A percentile compares a stretch with the other conserved stretches of the same genome.
Evolutionary conservation across 2,113 vertebrate genomes (phyloP).

Genomic region (Nycticebus coucang): DNA sequence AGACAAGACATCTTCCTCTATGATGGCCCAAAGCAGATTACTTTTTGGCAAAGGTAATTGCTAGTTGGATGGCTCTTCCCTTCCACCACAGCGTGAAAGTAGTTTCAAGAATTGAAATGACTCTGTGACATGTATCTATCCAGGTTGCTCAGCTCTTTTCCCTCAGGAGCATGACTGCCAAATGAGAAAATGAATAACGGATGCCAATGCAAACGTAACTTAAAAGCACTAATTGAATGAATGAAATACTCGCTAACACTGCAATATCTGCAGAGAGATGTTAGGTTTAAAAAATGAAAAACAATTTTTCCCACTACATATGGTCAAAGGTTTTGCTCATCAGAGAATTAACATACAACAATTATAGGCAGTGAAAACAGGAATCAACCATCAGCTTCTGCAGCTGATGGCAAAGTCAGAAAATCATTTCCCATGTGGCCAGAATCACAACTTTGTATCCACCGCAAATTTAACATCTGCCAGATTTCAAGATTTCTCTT

Average conservation of each 20-base stretch:
- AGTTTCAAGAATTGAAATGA: conserved; percentile 6
- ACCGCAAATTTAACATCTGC: not conserved
- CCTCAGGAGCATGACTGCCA: not conserved
- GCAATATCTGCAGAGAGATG: not conserved
- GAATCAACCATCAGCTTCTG: not conserved
- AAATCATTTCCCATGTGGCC: conserved; percentile 11
- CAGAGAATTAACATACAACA: conserved; percentile 35
- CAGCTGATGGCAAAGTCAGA: not conserved
- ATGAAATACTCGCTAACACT: not conserved
- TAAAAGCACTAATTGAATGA: not conserved
- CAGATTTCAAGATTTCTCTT: not conserved
- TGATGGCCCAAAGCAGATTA: not conserved
- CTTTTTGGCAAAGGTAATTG: not conserved
- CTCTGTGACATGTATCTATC: not conserved
- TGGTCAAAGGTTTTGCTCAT: conserved; percentile 24
- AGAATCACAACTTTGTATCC: conserved; percentile 35
- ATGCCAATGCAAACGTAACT: not conserved
- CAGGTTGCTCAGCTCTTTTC: not conserved
- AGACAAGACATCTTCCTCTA: not conserved
- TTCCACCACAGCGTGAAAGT: not conserved
- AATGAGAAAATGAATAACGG: not conserved
- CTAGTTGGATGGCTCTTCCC: not conserved
- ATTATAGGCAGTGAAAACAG: not conserved
- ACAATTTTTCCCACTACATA: not conserved
- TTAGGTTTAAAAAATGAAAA: conserved; percentile 18